Base-by-base conservation (phyloP, 2,797 vertebrate species). In the Alcedo quadribrachys region DNA sequence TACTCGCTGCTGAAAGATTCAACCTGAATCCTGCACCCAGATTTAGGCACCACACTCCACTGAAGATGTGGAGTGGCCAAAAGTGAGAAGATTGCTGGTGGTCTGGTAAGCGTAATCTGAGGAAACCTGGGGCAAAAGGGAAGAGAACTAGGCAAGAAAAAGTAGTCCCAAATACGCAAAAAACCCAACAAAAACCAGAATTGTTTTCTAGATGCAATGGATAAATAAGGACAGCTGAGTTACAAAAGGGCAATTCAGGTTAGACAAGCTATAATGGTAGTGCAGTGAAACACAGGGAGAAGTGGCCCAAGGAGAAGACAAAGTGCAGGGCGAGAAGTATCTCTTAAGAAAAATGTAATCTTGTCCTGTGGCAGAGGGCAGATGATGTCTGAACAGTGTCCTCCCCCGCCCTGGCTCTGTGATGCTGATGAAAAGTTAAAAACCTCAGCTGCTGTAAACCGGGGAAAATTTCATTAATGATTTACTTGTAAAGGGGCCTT, bases 1-100 rank as follows among this genome's bases (percentile, higher is more conserved):
- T 83, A 92, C 95, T 85, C 87, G 82, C 81, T 85, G 79, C 87
- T 83, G 76, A 90, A 93, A 92, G 87, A 48, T 79, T 90, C 69
- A 89, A 92, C 71, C 91, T 65, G 40, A 87, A 69, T 94, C 46
- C 84, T 68, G 79, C 2, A 22, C 87, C 89, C 5, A 6, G 58
- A 89, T 95, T 90, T 91, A 89, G 93, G 76, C 85, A 85, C 33
- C 1, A 3, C 32, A 32, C 42, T 88, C 65, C 61, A 68, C 0
- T 0, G 43, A 83, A 46, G 89, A 83, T 78, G 91, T 58, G 54
- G 65, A 89, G 73, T 3, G 8, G 86, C 73, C 79, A 83, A 81
- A 82, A 80, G 57, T n/a, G 93, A 66, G 35, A 90, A 53, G 69
- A 43, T 2, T 62, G 73, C 68, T 89, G 57, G n/a, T 80, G 77